Base-by-base conservation (phyloP, 2,113 vertebrate genomes). In the Paracanthobrama guichenoti region DNA sequence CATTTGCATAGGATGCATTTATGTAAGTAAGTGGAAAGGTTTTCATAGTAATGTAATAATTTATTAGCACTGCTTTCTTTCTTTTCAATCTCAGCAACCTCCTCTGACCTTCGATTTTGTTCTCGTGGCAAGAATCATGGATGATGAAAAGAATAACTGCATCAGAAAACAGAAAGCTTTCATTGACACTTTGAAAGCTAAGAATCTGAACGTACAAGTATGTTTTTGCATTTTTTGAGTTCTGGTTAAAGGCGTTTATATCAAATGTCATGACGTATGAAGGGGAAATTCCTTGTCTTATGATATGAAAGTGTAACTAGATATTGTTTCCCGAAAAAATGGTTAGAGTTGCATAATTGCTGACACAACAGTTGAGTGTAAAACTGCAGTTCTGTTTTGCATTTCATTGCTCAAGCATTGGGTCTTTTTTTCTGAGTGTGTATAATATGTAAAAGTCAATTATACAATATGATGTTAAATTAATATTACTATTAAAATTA, bases 71-170 rank as follows among this genome's bases (percentile, higher is more conserved):
- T 39, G 2, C 1, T 76, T 55, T 18, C 13, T 28, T 76, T 31
- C n/a, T 74, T 74, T 18, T 75, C 3, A 6, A 75, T 26, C 46
- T 31, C 87, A 93, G 93, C 86, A 91, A 6, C 90, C 89, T 7
- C 91, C 91, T 20, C 85, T 91, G 3, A 89, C 90, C 0, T 96
- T 95, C 86, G 97, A 98, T 88, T 97, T 93, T 0, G 89, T 98
- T 73, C 92, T 98, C 11, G 97, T 98, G 26, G 95, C 94, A 0
- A 88, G 94, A 79, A 84, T 28, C 0, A 86, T 66, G 0, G 77
- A 90, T 4, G 67, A 76, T 20, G 84, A 77, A 0, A 82, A 77
- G 0, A 28, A 89, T 26, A 90, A 88, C 39, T 4, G 20, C 6
- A 86, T 74, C 80, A 60, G 6, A 28, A 96, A 92, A 89, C 95